Conservation (phyloP, 2,113 vertebrate genomes). For the Brienomyrus longianalis region DNA sequence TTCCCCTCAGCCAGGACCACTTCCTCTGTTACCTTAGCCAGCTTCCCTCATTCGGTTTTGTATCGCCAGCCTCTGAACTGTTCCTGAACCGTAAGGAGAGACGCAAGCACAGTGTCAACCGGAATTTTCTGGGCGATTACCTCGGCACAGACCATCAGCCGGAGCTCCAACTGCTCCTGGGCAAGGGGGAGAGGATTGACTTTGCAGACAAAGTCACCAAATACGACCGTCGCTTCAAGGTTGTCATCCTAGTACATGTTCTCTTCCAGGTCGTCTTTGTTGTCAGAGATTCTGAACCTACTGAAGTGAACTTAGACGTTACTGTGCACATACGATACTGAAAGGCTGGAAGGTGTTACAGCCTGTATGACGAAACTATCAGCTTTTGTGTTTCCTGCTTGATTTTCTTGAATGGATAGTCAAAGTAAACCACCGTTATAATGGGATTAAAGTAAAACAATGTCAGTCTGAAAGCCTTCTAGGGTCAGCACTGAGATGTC, state of each 20-base stretch:
- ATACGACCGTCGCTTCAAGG: slow-evolving; percentile 90
- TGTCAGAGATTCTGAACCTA: background rate
- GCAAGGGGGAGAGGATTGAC: slow-evolving; percentile 89
- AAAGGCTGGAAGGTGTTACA: background rate
- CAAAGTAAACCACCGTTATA: background rate
- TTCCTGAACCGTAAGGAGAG: slow-evolving; percentile 90
- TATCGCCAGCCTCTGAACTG: slow-evolving; percentile 77
- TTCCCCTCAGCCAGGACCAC: background rate
- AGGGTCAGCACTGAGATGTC: background rate
- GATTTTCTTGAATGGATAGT: background rate
- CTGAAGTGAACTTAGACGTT: background rate
- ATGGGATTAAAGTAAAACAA: background rate
- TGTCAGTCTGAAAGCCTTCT: background rate
- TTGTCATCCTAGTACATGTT: slow-evolving; percentile 35
- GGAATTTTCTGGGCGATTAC: slow-evolving; percentile 95
- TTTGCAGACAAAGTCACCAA: slow-evolving; percentile 92
- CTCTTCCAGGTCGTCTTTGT: background rate
- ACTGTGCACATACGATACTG: background rate
- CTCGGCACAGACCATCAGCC: slow-evolving; percentile 91
- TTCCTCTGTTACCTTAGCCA: background rate
- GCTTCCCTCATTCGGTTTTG: background rate
- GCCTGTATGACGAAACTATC: background rate
- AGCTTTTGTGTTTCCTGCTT: background rate
- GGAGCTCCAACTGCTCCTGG: slow-evolving; percentile 86
- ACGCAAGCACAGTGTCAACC: slow-evolving; percentile 88